Base-by-base conservation (phyloP, 2,113 vertebrate genomes). In the Myiopsitta monachus region DNA sequence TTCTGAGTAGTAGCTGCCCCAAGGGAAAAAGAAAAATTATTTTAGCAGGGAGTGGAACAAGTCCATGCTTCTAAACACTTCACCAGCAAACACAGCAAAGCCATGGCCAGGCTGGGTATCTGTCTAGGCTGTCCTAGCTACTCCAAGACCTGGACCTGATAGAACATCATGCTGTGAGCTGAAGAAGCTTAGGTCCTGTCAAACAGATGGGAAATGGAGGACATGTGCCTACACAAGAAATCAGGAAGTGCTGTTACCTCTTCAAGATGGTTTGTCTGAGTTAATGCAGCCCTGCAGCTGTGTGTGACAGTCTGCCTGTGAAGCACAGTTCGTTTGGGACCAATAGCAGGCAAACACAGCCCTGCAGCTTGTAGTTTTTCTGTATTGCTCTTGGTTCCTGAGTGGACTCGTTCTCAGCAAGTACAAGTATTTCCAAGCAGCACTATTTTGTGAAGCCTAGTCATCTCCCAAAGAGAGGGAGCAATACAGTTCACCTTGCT, bases 1-100 rank as follows among this genome's bases (percentile, higher is more conserved):
- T 91, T 98, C 97, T 36, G 95, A 97, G 27, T 98, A 96, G 33
- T 96, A 88, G 7, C 99, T 99, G 92, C 18, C 57, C 69, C 69
- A 78, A 79, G 79, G 67, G 21, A 57, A 66, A 95, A n/a, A 69
- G 28, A 72, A 90, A 63, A 82, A 23, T 30, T 86, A 80, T 75
- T 92, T 27, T 38, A 38, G 11, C 72, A 70, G n/a, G 47, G 18
- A 54, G 15, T 36, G 21, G 31, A 88, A n/a, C 5, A 83, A 81
- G 10, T 51, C 33, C 13, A 14, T 63, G 13, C 4, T 67, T 90
- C 39, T 84, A 64, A 86, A 57, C 0, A 5, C 22, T 87, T 17
- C 36, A 75, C 7, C 10, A 44, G 31, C 22, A 51, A 95, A 82
- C 7, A 67, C 18, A 57, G 39, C 14, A 79, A 91, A 82, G 2